Evolutionary conservation across 2,797 vertebrate genomes (phyloP), one percentile per base, ranked within the genome.

Genomic region (Antennarius maculatus): DNA sequence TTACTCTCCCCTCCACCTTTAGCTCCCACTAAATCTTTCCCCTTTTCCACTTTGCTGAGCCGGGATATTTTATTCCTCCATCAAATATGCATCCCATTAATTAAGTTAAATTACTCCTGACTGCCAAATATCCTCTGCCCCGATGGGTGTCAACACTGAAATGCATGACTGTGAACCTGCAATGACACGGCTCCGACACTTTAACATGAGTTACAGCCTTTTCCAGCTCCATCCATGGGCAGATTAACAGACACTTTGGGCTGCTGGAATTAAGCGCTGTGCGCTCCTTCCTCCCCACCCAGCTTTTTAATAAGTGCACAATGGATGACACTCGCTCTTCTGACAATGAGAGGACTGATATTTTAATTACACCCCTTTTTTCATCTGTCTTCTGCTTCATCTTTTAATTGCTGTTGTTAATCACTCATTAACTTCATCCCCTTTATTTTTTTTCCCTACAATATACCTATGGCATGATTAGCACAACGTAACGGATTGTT

Each of bases 101-200:
- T 98, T 98, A 98, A 97, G 97, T 97, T 97, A 97, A 97, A 98
- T 98, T 98, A 98, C 97, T 98, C 96, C 96, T 95, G 96, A 96
- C 96, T 97, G 96, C 96, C 96, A 97, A 97, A 97, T 97, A 96
- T 96, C 95, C 95, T 94, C 94, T 94, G 95, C 95, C 90, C 85
- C 95, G 95, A 97, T 96, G 95, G 96, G 95, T 97, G 96, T 98
- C 97, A 98, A 98, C 96, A 98, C 94, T 95, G 90, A 97, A 97
- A 98, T 97, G 95, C 96, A 97, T 95, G 95, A 95, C 94, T 96
- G 95, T 97, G 97, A 97, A 97, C 96, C 96, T 95, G 94, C 96
- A 94, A 95, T 97, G 96, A 96, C 97, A 97, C 94, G 95, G 95
- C 95, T 95, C 95, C 95, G 86, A 91, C 90, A 95, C 95, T 97